Evolutionary conservation across 2,113 vertebrate species (phyloP).

Genomic region (Heliornis fulica): DNA sequence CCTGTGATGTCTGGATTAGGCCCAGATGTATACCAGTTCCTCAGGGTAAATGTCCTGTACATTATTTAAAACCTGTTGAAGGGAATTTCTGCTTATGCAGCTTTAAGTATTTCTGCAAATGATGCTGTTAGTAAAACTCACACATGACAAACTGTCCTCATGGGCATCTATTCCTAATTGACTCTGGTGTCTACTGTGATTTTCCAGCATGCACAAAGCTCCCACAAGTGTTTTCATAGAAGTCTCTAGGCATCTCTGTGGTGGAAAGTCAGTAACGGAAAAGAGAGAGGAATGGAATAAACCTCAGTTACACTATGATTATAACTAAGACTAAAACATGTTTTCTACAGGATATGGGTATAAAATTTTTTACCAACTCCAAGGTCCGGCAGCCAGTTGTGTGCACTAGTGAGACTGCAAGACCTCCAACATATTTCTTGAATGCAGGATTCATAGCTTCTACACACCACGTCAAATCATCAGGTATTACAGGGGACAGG

Average conservation of each 20-base stretch:
- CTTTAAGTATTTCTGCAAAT: not conserved
- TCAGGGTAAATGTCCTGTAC: slow-evolving; percentile 58
- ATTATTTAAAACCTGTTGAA: not conserved
- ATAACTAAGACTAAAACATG: accelerated
- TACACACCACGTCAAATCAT: not conserved
- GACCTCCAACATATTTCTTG: not conserved
- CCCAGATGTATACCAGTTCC: slow-evolving; percentile 58
- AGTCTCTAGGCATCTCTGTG: not conserved
- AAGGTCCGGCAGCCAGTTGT: slow-evolving; percentile 52
- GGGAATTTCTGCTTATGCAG: not conserved
- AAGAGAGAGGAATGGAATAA: not conserved
- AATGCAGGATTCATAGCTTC: not conserved
- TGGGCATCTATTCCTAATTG: not conserved
- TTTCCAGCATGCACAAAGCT: not conserved
- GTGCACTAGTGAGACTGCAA: slow-evolving; percentile 24
- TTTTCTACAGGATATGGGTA: slow-evolving; percentile 58
- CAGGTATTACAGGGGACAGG: not conserved
- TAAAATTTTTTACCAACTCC: slow-evolving; percentile 67
- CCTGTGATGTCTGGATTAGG: slow-evolving; percentile 57
- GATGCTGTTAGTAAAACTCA: not conserved
- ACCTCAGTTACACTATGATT: not conserved
- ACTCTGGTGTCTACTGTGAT: not conserved
- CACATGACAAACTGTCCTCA: not conserved
- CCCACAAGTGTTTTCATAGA: not conserved
- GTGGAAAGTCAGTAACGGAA: not conserved